Percentiles rank a stretch among this genome's conserved stretches.
Evolutionary conservation across 2,888 invertebrate species (phyloP).

Genomic region (Mythimna pallens): DNA sequence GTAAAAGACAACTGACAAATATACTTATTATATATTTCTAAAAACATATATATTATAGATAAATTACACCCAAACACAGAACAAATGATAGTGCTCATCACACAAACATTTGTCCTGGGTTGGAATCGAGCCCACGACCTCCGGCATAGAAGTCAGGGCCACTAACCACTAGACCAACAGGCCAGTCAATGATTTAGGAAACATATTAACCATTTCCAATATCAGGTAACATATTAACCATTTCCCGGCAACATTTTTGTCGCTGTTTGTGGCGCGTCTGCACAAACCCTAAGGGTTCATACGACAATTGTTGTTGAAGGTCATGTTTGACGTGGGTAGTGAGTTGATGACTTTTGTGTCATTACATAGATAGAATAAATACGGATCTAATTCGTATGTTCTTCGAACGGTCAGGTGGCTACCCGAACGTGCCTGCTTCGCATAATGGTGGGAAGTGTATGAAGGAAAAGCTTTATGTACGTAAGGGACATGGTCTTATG

Average conservation of each 20-base stretch:
- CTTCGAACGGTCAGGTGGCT: neutral
- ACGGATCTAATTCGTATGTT: constrained; percentile 10
- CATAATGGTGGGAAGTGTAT: constrained; percentile 1
- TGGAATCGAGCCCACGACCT: no score
- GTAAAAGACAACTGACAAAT: no score
- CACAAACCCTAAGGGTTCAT: neutral
- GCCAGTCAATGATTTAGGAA: no score
- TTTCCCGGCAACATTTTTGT: neutral
- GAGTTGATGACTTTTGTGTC: constrained; percentile 15
- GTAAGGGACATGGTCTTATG: neutral
- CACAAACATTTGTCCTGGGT: no score
- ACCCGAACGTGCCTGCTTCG: neutral
- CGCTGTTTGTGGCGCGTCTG: neutral
- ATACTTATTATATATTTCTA: no score
- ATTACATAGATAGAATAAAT: constrained; percentile 20
- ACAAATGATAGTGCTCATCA: no score
- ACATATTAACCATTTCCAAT: no score
- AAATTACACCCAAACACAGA: no score
- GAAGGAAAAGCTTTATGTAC: neutral
- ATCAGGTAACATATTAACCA: no score
- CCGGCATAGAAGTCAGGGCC: no score
- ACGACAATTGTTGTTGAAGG: constrained; percentile 14
- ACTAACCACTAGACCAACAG: no score
- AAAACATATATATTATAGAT: no score
- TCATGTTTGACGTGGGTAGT: constrained; percentile 9